Base-by-base conservation (phyloP, 2,113 vertebrate species). In the Chloropsis cyanopogon region DNA sequence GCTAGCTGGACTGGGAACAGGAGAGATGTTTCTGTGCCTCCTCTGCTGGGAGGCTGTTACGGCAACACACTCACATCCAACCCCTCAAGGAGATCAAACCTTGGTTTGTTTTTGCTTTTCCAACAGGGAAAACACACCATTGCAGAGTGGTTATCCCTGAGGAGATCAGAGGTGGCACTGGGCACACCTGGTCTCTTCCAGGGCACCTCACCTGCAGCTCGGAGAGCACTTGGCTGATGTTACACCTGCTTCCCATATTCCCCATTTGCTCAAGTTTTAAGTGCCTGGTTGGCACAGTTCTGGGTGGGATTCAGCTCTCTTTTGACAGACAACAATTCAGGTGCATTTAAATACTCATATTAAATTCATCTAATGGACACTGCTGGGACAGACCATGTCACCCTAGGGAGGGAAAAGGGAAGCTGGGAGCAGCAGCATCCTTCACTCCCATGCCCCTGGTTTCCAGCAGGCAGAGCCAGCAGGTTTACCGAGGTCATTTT, bases 231-330 rank as follows among this genome's bases (percentile, higher is more conserved):
- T 22, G 70, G 71, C 59, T 65, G 39, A 41, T 2, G 2, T 56
- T 31, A 17, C 21, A 44, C 11, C 54, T 19, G 4, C 39, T 81
- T 83, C 59, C 35, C 59, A 66, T 41, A 70, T 68, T 37, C 24
- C 17, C 21, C 26, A 16, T n/a, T 83, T 75, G 28, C 46, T 70
- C 20, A 47, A 31, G 53, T 41, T 86, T 57, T 65, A 57, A n/a
- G 20, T n/a, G n/a, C n/a, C 44, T 2, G 0, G 3, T 4, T 47
- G 52, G 57, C 28, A 33, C 0, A 1, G 44, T 52, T 49, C 42
- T 4, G 4, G 64, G 42, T 61, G 46, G 39, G 68, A 83, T 83
- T 52, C 80, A 82, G 75, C 41, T 85, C 16, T 65, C 39, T 37
- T 93, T 77, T 0, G 0, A 52, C 11, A 64, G n/a, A 16, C 29